Conservation (phyloP, 2,797 vertebrate species). For the Bovichtus diacanthus region DNA sequence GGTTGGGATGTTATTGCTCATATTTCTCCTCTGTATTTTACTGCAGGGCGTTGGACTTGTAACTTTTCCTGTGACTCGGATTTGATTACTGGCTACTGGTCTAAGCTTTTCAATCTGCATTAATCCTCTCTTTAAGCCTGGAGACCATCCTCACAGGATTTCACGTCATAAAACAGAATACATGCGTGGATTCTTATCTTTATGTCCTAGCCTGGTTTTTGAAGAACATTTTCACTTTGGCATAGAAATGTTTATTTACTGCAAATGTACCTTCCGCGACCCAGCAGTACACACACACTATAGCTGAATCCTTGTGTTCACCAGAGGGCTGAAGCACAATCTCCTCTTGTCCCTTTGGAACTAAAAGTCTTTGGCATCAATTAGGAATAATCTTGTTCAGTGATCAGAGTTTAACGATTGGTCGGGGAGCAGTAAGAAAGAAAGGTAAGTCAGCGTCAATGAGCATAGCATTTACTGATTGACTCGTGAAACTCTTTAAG, state of each 20-base stretch:
- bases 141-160: neutral
- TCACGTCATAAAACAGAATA: neutral
- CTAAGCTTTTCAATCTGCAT: constrained; percentile 14
- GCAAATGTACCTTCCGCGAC: neutral
- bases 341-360: constrained; percentile 65
- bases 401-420: constrained; percentile 81
- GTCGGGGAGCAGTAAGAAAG: constrained; percentile 74
- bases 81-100: constrained; percentile 19
- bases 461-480: constrained; percentile 72
- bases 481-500: constrained; percentile 74
- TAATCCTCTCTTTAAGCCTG: constrained; percentile 5
- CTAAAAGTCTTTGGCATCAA: constrained; percentile 80
- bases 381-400: constrained; percentile 81
- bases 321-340: constrained; percentile 49
- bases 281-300: neutral
- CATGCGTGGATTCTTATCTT: neutral
- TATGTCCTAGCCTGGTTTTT: neutral
- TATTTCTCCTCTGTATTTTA: constrained; percentile 15
- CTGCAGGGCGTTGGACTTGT: constrained; percentile 1
- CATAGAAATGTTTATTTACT: neutral
- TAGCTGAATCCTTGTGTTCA: constrained; percentile 47
- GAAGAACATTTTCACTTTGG: neutral
- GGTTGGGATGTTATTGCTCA: neutral
- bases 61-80: constrained; percentile 23
- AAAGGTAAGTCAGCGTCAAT: constrained; percentile 70